Conservation (phyloP, 2,113 vertebrate species). For the Eublepharis macularius region DNA sequence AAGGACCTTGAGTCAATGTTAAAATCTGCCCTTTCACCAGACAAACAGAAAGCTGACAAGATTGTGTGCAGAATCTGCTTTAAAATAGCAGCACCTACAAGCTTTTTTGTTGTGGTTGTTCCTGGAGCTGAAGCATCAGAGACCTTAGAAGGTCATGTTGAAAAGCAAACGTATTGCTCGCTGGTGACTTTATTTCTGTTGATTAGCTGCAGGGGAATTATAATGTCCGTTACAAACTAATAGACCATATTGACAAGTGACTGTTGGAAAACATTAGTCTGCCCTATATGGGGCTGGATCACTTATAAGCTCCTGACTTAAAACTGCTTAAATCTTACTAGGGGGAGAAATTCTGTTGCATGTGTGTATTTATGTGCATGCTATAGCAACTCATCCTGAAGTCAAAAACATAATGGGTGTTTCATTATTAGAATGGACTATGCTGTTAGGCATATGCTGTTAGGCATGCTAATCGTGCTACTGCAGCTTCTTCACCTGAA, state of each 20-base stretch:
- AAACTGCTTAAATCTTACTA: neutral
- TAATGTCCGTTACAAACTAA: neutral
- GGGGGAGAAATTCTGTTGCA: neutral
- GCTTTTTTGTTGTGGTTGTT: neutral
- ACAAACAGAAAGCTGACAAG: neutral
- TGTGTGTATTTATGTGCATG: neutral
- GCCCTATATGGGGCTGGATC: neutral
- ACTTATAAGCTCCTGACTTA: neutral
- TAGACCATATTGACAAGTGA: neutral
- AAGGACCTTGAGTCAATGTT: neutral
- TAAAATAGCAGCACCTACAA: neutral
- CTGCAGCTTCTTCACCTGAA: neutral
- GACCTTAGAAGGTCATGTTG: neutral
- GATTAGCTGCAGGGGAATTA: neutral
- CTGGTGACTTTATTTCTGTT: constrained; percentile 17
- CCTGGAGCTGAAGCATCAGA: neutral
- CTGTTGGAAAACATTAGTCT: neutral
- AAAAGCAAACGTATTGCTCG: constrained; percentile 4
- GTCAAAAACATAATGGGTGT: neutral
- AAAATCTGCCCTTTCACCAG: neutral
- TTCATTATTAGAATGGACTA: constrained; percentile 18
- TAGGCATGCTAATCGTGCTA: neutral
- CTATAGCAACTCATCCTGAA: neutral
- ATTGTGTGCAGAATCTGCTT: neutral
- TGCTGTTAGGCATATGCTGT: neutral